A percentile compares a stretch with the other conserved stretches of the same genome.
phyloP scores from a whole-genome alignment of 2,888 invertebrate genomes.

The Biston stratarius region DNA sequence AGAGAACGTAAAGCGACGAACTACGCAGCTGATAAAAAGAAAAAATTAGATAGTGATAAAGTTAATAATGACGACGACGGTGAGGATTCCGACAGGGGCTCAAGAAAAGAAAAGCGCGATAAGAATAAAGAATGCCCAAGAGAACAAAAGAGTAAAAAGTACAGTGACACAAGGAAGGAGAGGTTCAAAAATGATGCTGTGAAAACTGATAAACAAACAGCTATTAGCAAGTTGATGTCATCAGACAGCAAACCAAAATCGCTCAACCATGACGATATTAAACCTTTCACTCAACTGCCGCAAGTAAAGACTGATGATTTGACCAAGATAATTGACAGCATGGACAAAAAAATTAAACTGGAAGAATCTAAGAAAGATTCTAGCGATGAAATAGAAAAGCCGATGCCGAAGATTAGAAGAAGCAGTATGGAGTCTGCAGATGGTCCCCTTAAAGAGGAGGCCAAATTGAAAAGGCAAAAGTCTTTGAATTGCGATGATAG shows the following conservation, averaged over 20 bases:
- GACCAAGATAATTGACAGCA: conserved; percentile 76
- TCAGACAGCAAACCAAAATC: conserved; percentile 72
- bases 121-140: conserved; percentile 78
- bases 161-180: conserved; percentile 81
- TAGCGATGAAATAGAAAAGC: conserved; percentile 70
- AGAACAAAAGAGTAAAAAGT: conserved; percentile 80
- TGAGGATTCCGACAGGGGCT: conserved; percentile 73
- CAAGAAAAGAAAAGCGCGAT: conserved; percentile 74
- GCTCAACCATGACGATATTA: conserved; percentile 75
- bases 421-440: conserved; percentile 77
- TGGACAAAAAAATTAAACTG: conserved; percentile 76
- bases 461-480: conserved; percentile 81
- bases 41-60: conserved; percentile 76
- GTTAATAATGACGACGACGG: conserved; percentile 76
- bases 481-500: conserved; percentile 83
- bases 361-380: conserved; percentile 67
- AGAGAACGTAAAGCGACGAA: conserved; percentile 74
- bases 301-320: conserved; percentile 83
- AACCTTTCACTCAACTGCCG: conserved; percentile 82
- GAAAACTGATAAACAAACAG: conserved; percentile 75
- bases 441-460: conserved; percentile 65
- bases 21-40: conserved; percentile 76
- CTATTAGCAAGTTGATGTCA: conserved; percentile 71
- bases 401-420: conserved; percentile 64
- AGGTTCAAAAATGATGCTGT: conserved; percentile 70